Conservation (phyloP, 2,797 vertebrate genomes). For the Coendou prehensilis region DNA sequence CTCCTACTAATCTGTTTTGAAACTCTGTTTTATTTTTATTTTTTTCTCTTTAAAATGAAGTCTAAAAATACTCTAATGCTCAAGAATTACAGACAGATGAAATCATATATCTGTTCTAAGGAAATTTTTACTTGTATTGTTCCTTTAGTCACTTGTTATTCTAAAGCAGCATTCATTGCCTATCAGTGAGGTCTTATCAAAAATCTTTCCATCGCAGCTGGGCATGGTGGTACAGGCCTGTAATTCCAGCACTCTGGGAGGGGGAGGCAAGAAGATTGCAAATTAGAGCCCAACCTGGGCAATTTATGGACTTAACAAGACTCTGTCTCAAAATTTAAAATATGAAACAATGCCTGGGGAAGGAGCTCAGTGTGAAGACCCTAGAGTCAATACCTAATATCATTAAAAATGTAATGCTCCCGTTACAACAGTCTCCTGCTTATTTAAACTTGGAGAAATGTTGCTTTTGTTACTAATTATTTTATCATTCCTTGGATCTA, state of each 20-base stretch:
- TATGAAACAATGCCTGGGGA: background rate
- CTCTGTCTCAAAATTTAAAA: background rate
- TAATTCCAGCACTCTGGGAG: background rate
- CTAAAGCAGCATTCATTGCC: background rate
- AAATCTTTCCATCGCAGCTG: background rate
- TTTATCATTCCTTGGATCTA: background rate
- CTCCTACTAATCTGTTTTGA: too few species aligned
- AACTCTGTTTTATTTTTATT: too few species aligned
- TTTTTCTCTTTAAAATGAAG: too few species aligned
- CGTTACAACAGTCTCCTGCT: background rate
- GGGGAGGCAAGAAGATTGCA: background rate
- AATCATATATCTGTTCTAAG: background rate
- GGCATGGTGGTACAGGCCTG: background rate
- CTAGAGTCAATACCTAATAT: background rate
- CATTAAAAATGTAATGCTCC: background rate
- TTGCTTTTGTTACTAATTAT: background rate
- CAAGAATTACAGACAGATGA: background rate
- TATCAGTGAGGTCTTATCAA: background rate
- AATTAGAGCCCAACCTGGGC: background rate
- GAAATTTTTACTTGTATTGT: background rate
- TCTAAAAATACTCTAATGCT: background rate
- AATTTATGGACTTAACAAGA: background rate
- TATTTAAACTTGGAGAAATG: constrained; percentile 18
- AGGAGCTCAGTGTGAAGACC: background rate
- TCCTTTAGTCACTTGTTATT: background rate